Evolutionary conservation across 1,140 invertebrate genomes (phyloP).

Genomic region (Drosophila mauritiana): DNA sequence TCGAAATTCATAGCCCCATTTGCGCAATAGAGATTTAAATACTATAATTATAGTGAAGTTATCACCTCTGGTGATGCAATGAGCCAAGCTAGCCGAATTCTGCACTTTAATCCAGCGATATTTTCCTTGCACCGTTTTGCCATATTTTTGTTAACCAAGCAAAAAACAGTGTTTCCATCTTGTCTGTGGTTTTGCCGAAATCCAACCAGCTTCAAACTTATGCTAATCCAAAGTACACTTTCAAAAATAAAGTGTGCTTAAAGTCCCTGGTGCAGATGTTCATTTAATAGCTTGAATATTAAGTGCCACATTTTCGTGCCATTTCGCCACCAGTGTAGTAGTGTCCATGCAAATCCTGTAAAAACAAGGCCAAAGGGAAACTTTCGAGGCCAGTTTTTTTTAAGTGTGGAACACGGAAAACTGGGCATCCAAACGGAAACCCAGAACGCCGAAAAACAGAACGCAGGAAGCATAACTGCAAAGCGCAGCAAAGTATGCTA

Average conservation of each 20-base stretch:
- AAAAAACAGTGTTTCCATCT: constrained; percentile 25
- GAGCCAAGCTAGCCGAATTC: neutral
- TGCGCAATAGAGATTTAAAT: neutral
- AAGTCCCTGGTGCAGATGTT: neutral
- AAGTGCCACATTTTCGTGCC: no score
- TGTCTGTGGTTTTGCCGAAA: constrained; percentile 24
- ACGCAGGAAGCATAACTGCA: constrained; percentile 24
- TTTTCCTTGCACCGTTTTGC: neutral
- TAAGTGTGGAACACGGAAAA: constrained; percentile 21
- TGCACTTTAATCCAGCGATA: neutral
- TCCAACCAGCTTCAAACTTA: constrained; percentile 20
- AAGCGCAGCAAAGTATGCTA: constrained; percentile 47
- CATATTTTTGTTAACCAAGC: neutral
- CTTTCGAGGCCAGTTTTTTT: neutral
- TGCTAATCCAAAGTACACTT: constrained; percentile 18
- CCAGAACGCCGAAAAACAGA: constrained; percentile 24
- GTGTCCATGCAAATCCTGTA: neutral
- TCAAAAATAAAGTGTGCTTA: neutral
- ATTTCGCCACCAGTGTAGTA: no score
- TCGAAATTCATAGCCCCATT: neutral
- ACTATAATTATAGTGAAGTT: neutral
- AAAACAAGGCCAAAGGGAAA: neutral
- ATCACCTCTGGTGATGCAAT: neutral
- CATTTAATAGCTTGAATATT: no score
- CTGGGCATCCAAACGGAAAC: constrained; percentile 27